Conservation (phyloP, 2,797 vertebrate species). For the Danio albolineatus region DNA sequence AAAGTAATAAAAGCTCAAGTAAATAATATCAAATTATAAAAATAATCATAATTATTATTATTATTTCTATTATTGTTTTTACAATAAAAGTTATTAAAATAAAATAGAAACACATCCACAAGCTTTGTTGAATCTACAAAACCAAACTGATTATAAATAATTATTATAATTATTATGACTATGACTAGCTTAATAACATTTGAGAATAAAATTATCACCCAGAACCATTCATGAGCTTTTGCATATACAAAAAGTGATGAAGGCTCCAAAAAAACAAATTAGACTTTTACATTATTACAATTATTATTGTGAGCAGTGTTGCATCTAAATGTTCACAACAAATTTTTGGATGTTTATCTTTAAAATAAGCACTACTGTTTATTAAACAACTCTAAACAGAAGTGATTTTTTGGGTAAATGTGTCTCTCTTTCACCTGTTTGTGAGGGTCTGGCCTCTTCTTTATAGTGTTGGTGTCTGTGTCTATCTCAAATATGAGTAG, state of each 20-base stretch:
- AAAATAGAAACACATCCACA: too few species aligned
- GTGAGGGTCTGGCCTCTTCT: constrained; percentile 79
- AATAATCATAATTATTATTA: too few species aligned
- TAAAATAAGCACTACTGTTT: neutral
- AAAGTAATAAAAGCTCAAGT: neutral
- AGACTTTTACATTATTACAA: neutral
- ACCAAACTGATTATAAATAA: neutral
- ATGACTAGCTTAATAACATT: too few species aligned
- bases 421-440: constrained; percentile 76
- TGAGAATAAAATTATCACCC: too few species aligned
- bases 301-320: neutral
- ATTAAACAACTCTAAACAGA: neutral
- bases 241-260: neutral
- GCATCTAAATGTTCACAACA: neutral
- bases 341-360: neutral
- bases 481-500: constrained; percentile 83
- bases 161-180: too few species aligned
- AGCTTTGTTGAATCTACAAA: too few species aligned
- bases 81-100: too few species aligned
- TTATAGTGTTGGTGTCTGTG: constrained; percentile 83
- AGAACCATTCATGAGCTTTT: too few species aligned
- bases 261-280: neutral
- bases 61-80: too few species aligned
- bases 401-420: neutral
- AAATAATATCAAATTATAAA: too few species aligned